A percentile compares a stretch with the other conserved stretches of the same genome.
phyloP scores from a whole-genome alignment of 2,888 invertebrate genomes.

The Mesoligia furuncula region DNA sequence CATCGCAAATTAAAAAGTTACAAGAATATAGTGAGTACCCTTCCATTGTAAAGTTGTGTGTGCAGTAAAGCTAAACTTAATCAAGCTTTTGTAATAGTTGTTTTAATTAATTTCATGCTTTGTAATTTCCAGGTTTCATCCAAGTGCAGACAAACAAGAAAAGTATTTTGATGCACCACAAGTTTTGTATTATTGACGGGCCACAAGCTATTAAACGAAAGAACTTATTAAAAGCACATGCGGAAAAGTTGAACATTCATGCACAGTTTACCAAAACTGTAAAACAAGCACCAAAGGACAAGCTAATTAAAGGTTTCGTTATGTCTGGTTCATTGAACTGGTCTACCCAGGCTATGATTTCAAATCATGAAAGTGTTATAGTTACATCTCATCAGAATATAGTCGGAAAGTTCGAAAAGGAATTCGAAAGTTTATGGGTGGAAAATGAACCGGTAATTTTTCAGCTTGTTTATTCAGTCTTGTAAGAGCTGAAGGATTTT shows the following conservation, averaged over 20 bases:
- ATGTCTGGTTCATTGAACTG: constrained; percentile 94
- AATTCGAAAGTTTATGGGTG: constrained; percentile 92
- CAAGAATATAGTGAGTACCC: constrained; percentile 87
- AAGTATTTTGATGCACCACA: constrained; percentile 94
- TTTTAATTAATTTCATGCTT: neutral
- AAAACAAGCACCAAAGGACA: constrained; percentile 73
- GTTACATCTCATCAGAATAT: constrained; percentile 91
- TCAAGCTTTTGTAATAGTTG: neutral
- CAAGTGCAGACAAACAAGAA: constrained; percentile 87
- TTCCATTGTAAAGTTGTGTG: neutral
- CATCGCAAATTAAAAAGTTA: constrained; percentile 86
- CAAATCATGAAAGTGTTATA: constrained; percentile 93
- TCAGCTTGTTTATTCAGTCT: neutral
- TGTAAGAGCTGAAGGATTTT: neutral
- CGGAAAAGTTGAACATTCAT: constrained; percentile 85
- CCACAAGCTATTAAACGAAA: constrained; percentile 85
- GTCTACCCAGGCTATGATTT: constrained; percentile 93
- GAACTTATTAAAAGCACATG: constrained; percentile 79
- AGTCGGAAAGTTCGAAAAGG: constrained; percentile 89
- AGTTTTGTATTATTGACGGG: constrained; percentile 93
- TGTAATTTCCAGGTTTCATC: constrained; percentile 82
- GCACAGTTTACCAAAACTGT: constrained; percentile 74
- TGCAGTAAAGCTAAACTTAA: neutral
- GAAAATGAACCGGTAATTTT: constrained; percentile 83
- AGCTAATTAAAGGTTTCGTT: constrained; percentile 85